These are phyloP conservation scores for Lapara coniferarum DNA, from an alignment of 2,888 invertebrate species.

Conservation along the genomic window DNA sequence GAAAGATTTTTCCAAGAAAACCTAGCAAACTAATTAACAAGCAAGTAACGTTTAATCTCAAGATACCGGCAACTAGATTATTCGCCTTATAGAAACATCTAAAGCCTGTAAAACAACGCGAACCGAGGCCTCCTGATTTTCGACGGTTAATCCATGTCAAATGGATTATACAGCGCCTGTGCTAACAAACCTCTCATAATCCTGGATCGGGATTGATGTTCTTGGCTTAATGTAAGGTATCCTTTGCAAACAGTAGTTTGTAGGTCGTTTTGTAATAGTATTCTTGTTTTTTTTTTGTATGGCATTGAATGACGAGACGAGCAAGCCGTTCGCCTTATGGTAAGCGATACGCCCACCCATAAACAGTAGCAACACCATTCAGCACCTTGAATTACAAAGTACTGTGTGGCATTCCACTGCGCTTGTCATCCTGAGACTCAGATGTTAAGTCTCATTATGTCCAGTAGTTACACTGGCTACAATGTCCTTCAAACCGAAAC, in stretches of 20 bases:
- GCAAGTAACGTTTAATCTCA: background rate
- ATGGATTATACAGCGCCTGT: constrained; percentile 25
- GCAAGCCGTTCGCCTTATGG: too few relatives aligned
- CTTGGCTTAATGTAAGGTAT: constrained; percentile 21
- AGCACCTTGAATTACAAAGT: too few relatives aligned
- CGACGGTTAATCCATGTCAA: constrained; percentile 18
- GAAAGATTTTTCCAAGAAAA: too few relatives aligned
- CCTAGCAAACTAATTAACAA: background rate
- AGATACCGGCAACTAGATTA: background rate
- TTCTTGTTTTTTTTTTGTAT: background rate
- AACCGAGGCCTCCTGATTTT: constrained; percentile 12
- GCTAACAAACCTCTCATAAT: constrained; percentile 28
- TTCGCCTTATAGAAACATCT: background rate
- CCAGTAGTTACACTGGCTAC: too few relatives aligned
- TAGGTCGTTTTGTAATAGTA: background rate
- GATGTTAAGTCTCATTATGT: too few relatives aligned
- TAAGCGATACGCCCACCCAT: too few relatives aligned
- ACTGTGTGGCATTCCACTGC: too few relatives aligned
- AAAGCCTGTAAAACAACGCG: constrained; percentile 14
- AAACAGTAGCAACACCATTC: too few relatives aligned
- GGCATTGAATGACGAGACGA: too few relatives aligned
- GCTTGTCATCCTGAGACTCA: too few relatives aligned
- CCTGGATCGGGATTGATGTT: constrained; percentile 17
- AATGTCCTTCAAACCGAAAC: too few relatives aligned
- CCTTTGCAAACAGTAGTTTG: constrained; percentile 18